These are phyloP conservation scores for Colletes latitarsis DNA, from an alignment of 1,140 invertebrate genomes.

Conservation along the genomic window DNA sequence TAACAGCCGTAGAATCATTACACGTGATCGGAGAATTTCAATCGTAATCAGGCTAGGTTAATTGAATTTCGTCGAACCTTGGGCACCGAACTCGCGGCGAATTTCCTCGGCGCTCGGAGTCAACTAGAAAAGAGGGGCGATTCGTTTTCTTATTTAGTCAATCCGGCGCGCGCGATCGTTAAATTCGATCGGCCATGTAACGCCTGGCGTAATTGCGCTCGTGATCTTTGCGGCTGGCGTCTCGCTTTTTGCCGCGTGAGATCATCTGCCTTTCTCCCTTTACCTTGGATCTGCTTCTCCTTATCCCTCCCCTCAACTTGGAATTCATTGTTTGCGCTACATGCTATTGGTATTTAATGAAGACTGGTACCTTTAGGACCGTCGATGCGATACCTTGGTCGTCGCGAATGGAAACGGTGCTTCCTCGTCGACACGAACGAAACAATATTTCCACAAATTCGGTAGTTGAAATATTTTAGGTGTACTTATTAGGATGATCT, in stretches of 20 bases:
- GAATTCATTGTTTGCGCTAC: conserved; percentile 33
- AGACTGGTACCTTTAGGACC: conserved; percentile 16
- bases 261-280: conserved; percentile 49
- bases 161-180: conserved; percentile 46
- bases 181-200: conserved; percentile 49
- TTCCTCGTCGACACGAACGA: too few relatives aligned
- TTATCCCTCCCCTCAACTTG: neutral
- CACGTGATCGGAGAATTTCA: neutral
- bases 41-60: neutral
- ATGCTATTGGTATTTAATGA: conserved; percentile 35
- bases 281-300: conserved; percentile 4
- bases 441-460: too few relatives aligned
- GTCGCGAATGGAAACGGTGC: too few relatives aligned
- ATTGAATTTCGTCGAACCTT: neutral
- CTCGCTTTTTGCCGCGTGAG: conserved; percentile 48
- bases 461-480: too few relatives aligned
- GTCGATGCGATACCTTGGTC: neutral
- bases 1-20: neutral
- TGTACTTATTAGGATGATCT: too few relatives aligned
- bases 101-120: neutral
- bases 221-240: neutral
- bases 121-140: conserved; percentile 17
- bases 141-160: conserved; percentile 29
- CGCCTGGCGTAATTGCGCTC: conserved; percentile 43
- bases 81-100: neutral